phyloP scores from a whole-genome alignment of 2,888 invertebrate genomes.

The Crioceris asparagi region DNA sequence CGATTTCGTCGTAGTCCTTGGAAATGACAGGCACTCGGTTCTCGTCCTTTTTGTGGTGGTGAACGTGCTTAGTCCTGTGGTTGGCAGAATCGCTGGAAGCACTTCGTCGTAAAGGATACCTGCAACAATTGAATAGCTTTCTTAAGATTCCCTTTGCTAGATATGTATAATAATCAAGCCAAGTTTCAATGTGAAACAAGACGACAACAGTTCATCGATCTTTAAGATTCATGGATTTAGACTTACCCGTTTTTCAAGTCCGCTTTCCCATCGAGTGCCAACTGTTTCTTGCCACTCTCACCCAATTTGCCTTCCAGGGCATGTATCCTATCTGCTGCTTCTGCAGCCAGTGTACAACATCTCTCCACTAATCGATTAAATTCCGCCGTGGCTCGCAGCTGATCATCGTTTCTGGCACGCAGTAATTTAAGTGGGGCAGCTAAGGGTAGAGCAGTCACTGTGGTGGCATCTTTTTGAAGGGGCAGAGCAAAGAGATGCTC shows the following conservation, averaged over 20 bases:
- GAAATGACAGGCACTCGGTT: conserved; percentile 48
- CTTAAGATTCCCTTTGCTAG: too few species aligned
- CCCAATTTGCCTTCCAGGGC: conserved; percentile 69
- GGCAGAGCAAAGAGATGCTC: conserved; percentile 78
- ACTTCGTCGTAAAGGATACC: conserved; percentile 61
- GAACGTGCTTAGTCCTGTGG: conserved; percentile 38
- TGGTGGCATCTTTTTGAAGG: conserved; percentile 67
- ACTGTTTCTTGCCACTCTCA: conserved; percentile 41
- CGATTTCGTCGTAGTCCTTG: conserved; percentile 90
- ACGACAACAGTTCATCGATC: too few species aligned
- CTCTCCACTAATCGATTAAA: conserved; percentile 70
- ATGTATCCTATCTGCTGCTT: conserved; percentile 72
- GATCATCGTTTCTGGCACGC: conserved; percentile 71
- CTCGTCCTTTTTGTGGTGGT: conserved; percentile 43
- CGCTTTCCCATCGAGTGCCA: too few species aligned
- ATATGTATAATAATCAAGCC: too few species aligned
- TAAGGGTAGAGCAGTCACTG: conserved; percentile 71
- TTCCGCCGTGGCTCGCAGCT: conserved; percentile 54
- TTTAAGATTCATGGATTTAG: too few species aligned
- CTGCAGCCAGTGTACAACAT: conserved; percentile 59
- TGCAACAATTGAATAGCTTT: too few species aligned
- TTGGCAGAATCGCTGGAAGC: conserved; percentile 62
- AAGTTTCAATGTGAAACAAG: too few species aligned
- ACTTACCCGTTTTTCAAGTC: conserved; percentile 46
- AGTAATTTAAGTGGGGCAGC: conserved; percentile 79